Evolutionary conservation across 2,888 invertebrate species (phyloP).

Genomic region (Coronaproctus castanopsis): DNA sequence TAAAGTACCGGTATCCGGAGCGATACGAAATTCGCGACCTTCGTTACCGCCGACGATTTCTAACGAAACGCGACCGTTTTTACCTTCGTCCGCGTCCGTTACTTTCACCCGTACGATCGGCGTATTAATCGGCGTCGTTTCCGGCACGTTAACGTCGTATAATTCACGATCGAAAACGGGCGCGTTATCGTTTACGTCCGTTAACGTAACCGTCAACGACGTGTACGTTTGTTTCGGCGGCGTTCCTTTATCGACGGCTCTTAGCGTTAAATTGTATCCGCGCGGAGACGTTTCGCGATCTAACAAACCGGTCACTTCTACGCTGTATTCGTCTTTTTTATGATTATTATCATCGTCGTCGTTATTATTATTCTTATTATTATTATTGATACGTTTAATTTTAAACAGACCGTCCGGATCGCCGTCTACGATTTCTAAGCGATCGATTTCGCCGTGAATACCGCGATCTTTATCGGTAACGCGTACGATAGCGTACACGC

Average conservation of each 20-base stretch:
- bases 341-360: constrained; percentile 28
- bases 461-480: constrained; percentile 68
- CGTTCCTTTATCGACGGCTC: constrained; percentile 62
- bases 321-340: constrained; percentile 46
- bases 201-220: constrained; percentile 56
- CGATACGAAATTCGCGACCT: constrained; percentile 66
- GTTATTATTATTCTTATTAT: constrained; percentile 22
- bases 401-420: constrained; percentile 78
- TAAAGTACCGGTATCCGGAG: constrained; percentile 71
- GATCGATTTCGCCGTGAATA: constrained; percentile 60
- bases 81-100: constrained; percentile 61
- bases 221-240: constrained; percentile 60
- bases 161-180: constrained; percentile 71
- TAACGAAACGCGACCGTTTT: constrained; percentile 62
- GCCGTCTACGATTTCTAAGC: constrained; percentile 66
- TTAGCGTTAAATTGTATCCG: constrained; percentile 70
- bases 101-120: constrained; percentile 73
- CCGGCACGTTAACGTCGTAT: constrained; percentile 70
- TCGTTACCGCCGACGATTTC: constrained; percentile 84
- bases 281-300: constrained; percentile 57
- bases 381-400: constrained; percentile 35
- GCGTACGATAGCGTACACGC: constrained; percentile 73
- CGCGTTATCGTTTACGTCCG: constrained; percentile 64
- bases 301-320: constrained; percentile 53
- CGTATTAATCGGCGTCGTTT: constrained; percentile 72